Conservation (phyloP, 2,113 vertebrate genomes). For the Cettia cetti region DNA sequence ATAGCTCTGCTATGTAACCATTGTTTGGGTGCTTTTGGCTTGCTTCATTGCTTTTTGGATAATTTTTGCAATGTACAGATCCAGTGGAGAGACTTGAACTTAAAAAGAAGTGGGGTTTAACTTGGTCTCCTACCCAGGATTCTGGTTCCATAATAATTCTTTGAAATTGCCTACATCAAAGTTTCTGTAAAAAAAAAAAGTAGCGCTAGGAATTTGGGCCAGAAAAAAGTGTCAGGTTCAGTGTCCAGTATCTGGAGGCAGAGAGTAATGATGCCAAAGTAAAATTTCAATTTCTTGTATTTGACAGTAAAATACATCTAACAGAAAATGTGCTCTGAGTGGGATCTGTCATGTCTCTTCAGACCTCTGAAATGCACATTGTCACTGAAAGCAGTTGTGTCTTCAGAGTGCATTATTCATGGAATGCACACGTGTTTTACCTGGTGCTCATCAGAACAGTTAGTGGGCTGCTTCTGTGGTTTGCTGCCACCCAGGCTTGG, state of each 20-base stretch:
- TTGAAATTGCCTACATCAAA: not conserved
- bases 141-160: not conserved
- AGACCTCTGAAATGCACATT: not conserved
- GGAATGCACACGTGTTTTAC: not conserved
- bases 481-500: not conserved
- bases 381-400: not conserved
- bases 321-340: not conserved
- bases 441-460: not conserved
- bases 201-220: not conserved
- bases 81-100: not conserved
- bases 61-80: not conserved
- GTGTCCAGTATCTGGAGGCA: not conserved
- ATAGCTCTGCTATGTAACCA: not conserved
- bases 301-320: not conserved
- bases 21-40: not conserved
- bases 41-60: not conserved
- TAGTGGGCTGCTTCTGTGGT: not conserved
- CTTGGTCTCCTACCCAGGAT: not conserved
- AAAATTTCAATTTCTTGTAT: not conserved
- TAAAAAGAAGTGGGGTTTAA: not conserved
- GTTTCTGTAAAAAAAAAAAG: not conserved
- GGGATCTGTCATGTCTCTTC: not conserved
- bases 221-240: not conserved
- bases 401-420: constrained; percentile 35
- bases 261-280: not conserved